Percentiles rank a stretch among this genome's conserved stretches.
Evolutionary conservation across 2,888 invertebrate genomes (phyloP).

Genomic region (Platycheirus albimanus): DNA sequence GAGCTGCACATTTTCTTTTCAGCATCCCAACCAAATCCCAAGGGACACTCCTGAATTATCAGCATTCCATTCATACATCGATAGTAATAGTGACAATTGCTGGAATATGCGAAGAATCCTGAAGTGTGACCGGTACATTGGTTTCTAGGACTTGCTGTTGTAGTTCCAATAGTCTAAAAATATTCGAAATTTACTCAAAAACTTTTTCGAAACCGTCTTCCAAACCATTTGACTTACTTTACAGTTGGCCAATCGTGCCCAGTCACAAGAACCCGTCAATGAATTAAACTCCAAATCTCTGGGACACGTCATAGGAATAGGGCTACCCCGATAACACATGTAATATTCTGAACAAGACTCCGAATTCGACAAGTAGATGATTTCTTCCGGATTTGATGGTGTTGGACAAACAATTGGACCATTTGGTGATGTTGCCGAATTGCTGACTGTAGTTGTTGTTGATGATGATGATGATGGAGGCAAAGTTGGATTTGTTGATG

Average conservation of each 20-base stretch:
- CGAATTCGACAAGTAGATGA: conserved; percentile 77
- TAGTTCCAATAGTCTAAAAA: conserved; percentile 73
- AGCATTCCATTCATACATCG: conserved; percentile 78
- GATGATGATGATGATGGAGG: not conserved
- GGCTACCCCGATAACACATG: conserved; percentile 78
- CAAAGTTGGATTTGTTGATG: conserved; percentile 28
- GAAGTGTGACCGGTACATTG: conserved; percentile 76
- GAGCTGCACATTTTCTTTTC: conserved; percentile 77
- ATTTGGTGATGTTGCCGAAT: not conserved
- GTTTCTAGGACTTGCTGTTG: conserved; percentile 75
- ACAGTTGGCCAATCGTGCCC: conserved; percentile 78
- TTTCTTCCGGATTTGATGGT: conserved; percentile 75
- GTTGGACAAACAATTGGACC: conserved; percentile 75
- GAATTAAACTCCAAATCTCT: conserved; percentile 78
- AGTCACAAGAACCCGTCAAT: conserved; percentile 78
- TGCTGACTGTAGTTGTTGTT: not conserved
- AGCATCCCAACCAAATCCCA: conserved; percentile 80
- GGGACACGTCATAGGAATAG: conserved; percentile 78
- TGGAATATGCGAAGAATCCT: conserved; percentile 79
- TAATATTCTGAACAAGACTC: conserved; percentile 79
- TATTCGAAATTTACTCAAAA: not conserved
- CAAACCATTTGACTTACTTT: conserved; percentile 75
- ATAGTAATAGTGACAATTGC: conserved; percentile 80
- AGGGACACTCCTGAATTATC: conserved; percentile 81
- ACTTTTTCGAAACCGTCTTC: not conserved